These are phyloP conservation scores for Phrynocephalus forsythii DNA, from an alignment of 2,797 vertebrate species.

Conservation along the genomic window DNA sequence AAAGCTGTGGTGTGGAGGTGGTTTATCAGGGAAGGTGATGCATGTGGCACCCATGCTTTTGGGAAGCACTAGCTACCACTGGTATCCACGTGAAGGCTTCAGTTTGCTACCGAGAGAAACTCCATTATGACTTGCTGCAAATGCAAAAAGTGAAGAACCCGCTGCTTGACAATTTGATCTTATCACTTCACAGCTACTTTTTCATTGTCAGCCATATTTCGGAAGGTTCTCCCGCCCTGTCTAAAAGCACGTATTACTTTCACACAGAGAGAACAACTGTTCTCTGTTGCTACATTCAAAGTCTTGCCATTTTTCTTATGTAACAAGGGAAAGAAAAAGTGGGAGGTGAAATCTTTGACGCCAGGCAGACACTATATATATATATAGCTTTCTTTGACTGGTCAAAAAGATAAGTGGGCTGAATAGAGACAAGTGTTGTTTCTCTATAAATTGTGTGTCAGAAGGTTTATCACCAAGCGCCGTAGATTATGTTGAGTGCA, in stretches of 20 bases:
- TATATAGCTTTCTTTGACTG: conserved; percentile 68
- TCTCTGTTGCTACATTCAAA: conserved; percentile 46
- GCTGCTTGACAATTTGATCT: conserved; percentile 17
- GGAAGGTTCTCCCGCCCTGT: conserved; percentile 9
- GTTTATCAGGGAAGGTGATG: background rate
- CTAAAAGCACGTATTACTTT: conserved; percentile 47
- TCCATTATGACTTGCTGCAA: background rate
- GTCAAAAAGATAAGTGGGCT: conserved; percentile 76
- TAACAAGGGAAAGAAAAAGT: background rate
- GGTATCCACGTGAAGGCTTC: background rate
- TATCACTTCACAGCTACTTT: conserved; percentile 34
- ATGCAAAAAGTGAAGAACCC: conserved; percentile 8
- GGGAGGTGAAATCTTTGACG: conserved; percentile 56
- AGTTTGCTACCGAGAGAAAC: background rate
- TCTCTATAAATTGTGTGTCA: conserved; percentile 77
- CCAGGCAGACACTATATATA: conserved; percentile 75
- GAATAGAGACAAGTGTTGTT: conserved; percentile 74
- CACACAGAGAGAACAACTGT: conserved; percentile 48
- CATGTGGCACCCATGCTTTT: background rate
- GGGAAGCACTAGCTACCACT: background rate
- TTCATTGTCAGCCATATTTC: background rate
- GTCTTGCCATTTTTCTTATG: conserved; percentile 22
- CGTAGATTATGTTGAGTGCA: conserved; percentile 74
- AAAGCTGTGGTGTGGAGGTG: background rate
- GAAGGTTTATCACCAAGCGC: conserved; percentile 75